Conservation (phyloP, 2,888 invertebrate genomes). For the Cenopis cana region DNA sequence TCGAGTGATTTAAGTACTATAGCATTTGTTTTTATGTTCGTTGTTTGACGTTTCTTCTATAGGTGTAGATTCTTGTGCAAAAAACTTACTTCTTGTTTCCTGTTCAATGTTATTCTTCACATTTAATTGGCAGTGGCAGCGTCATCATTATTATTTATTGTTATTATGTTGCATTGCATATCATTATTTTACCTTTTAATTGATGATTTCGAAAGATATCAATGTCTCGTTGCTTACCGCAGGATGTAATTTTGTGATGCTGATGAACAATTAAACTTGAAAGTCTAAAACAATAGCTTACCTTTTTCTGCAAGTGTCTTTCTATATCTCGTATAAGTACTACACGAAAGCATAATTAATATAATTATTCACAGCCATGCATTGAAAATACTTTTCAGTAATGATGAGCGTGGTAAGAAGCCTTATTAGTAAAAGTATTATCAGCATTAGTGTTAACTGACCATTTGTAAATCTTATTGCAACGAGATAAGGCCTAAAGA, state of each 20-base stretch:
- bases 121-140: background rate
- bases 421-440: no score
- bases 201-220: background rate
- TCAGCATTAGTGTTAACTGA: no score
- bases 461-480: no score
- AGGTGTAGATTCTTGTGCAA: background rate
- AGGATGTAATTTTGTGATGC: background rate
- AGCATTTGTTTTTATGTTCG: background rate
- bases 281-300: no score
- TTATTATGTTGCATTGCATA: slow-evolving; percentile 6
- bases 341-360: no score
- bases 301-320: no score
- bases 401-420: no score
- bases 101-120: background rate
- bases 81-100: background rate
- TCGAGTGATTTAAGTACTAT: background rate
- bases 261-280: background rate
- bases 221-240: background rate
- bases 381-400: no score
- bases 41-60: no score
- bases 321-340: no score
- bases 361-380: no score
- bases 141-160: slow-evolving; percentile 21
- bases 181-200: slow-evolving; percentile 8
- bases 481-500: no score